phyloP scores from a whole-genome alignment of 2,113 vertebrate genomes.

The Hiodon alosoides region DNA sequence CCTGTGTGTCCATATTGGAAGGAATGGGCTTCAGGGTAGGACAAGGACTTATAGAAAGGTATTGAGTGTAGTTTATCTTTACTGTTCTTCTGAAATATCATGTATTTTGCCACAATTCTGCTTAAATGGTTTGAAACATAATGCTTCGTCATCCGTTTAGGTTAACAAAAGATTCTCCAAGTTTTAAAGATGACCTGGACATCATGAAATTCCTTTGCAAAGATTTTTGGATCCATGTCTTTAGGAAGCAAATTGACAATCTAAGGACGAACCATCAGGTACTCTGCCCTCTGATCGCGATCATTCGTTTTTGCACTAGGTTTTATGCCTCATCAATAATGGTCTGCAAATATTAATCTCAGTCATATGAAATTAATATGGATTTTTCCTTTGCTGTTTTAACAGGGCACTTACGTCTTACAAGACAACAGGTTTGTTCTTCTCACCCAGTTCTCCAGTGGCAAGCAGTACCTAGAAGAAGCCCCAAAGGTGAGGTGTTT shows the following conservation, averaged over 20 bases:
- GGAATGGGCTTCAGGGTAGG: constrained; percentile 79
- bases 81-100: neutral
- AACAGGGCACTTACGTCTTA: constrained; percentile 75
- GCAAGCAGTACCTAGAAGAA: constrained; percentile 76
- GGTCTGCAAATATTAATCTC: neutral
- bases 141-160: constrained; percentile 39
- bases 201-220: constrained; percentile 80
- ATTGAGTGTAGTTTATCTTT: neutral
- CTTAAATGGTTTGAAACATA: neutral
- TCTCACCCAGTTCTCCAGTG: constrained; percentile 64
- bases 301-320: neutral
- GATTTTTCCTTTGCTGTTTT: neutral
- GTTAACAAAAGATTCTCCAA: constrained; percentile 67
- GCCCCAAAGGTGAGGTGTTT: constrained; percentile 67
- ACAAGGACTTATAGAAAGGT: constrained; percentile 80
- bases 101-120: neutral
- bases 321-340: neutral
- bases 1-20: constrained; percentile 65
- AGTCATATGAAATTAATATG: neutral
- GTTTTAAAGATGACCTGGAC: constrained; percentile 79
- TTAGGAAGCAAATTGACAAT: constrained; percentile 76
- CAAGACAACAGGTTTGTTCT: constrained; percentile 76
- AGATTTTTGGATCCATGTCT: constrained; percentile 76
- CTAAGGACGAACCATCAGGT: constrained; percentile 84
- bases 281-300: neutral